A percentile compares a stretch with the other conserved stretches of the same genome.
Evolutionary conservation across 64 coral and sea anemone genomes (phyloP).

Genomic region (Montipora efflorescens): DNA sequence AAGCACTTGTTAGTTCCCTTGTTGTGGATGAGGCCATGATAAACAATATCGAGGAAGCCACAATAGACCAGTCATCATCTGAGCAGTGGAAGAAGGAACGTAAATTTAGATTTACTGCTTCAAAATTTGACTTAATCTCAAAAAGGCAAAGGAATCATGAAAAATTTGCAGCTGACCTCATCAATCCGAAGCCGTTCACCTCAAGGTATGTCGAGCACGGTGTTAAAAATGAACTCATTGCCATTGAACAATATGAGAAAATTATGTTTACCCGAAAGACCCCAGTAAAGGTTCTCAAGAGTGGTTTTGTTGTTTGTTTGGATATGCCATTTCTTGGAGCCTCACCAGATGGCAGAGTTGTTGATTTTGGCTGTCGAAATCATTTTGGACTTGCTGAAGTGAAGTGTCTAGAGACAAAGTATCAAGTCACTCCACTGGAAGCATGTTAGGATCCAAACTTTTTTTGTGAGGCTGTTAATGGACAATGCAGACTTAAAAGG

Average conservation of each 20-base stretch:
- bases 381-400: too few species aligned
- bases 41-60: too few species aligned
- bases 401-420: too few species aligned
- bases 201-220: not conserved
- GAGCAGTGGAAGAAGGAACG: not conserved
- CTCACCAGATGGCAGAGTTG: constrained; percentile 41
- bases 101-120: constrained; percentile 63
- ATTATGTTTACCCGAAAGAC: constrained; percentile 14
- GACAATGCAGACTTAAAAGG: too few species aligned
- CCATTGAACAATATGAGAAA: not conserved
- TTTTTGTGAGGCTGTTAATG: too few species aligned
- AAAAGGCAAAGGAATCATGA: not conserved
- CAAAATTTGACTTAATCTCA: constrained; percentile 35
- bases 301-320: not conserved
- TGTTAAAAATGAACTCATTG: too few species aligned
- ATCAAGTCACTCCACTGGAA: too few species aligned
- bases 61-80: too few species aligned
- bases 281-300: not conserved
- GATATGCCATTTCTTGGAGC: not conserved
- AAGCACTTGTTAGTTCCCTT: too few species aligned
- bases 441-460: too few species aligned
- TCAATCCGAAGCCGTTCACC: constrained; percentile 12
- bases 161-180: not conserved
- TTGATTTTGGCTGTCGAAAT: too few species aligned
- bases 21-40: too few species aligned